A percentile compares a stretch with the other conserved stretches of the same genome.
These are phyloP conservation scores for Rhinatrema bivittatum DNA, from an alignment of 2,797 vertebrate species.

Conservation along the genomic window DNA sequence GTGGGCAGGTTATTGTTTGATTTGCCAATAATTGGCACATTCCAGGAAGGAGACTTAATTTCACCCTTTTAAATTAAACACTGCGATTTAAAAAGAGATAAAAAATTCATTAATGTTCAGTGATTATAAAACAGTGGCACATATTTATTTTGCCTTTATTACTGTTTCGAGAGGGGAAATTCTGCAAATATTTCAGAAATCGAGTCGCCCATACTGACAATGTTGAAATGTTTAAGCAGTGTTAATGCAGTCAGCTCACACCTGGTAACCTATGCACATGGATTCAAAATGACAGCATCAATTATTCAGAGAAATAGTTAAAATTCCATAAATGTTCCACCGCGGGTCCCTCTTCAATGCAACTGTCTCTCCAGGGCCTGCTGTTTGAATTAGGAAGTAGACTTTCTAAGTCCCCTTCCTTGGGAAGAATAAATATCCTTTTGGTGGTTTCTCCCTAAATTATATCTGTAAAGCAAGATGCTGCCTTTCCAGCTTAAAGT, in stretches of 20 bases:
- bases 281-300: conserved; percentile 79
- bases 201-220: conserved; percentile 73
- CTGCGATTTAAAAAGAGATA: conserved; percentile 85
- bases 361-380: conserved; percentile 45
- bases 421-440: conserved; percentile 28
- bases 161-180: conserved; percentile 76
- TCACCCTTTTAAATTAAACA: conserved; percentile 86
- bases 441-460: conserved; percentile 18
- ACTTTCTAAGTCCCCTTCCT: conserved; percentile 27
- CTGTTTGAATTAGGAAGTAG: conserved; percentile 39
- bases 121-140: conserved; percentile 73
- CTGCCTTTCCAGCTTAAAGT: too few species aligned
- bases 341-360: conserved; percentile 52
- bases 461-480: conserved; percentile 20
- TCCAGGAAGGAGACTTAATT: conserved; percentile 77
- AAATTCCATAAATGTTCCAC: conserved; percentile 57
- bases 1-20: conserved; percentile 88
- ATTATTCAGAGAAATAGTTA: conserved; percentile 79
- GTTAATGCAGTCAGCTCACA: conserved; percentile 66
- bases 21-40: conserved; percentile 85
- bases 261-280: conserved; percentile 63
- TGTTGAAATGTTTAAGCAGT: conserved; percentile 75
- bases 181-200: conserved; percentile 77
- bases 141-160: conserved; percentile 75
- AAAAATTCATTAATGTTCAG: conserved; percentile 88